Conservation (phyloP, 2,797 vertebrate genomes). For the Squalus acanthias region DNA sequence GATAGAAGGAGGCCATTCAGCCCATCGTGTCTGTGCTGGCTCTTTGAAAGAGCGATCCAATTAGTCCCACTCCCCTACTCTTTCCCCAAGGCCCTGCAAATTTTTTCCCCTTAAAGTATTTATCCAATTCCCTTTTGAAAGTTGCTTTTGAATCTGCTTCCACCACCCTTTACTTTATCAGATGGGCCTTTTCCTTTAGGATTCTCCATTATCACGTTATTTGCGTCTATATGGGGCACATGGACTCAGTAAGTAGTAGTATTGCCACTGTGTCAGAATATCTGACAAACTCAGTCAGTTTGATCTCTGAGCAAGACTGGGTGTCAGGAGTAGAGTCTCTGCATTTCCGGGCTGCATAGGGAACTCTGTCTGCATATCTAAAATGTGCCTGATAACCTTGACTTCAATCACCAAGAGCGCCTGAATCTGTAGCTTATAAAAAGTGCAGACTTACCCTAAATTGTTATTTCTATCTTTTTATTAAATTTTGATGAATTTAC, state of each 20-base stretch:
- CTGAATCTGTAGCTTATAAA: neutral
- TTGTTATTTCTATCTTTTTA: neutral
- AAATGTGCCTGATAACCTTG: no score
- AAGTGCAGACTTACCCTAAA: neutral
- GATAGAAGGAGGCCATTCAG: no score
- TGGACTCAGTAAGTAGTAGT: neutral
- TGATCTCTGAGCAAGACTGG: neutral
- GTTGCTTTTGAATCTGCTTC: neutral
- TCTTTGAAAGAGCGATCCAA: neutral
- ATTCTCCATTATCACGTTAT: neutral
- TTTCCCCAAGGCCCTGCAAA: neutral
- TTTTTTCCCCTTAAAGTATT: neutral
- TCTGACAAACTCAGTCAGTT: neutral
- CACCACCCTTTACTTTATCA: neutral
- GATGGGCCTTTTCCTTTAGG: neutral
- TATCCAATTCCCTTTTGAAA: neutral
- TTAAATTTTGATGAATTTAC: neutral
- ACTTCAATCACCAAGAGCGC: neutral
- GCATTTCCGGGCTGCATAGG: no score
- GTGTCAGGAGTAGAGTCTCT: neutral
- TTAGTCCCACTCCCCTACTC: neutral
- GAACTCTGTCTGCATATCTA: neutral
- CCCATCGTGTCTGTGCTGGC: neutral
- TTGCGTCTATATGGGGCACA: neutral
- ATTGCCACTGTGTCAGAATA: neutral